Evolutionary conservation across 2,113 vertebrate genomes (phyloP).

Genomic region (Lagenorhynchus albirostris): DNA sequence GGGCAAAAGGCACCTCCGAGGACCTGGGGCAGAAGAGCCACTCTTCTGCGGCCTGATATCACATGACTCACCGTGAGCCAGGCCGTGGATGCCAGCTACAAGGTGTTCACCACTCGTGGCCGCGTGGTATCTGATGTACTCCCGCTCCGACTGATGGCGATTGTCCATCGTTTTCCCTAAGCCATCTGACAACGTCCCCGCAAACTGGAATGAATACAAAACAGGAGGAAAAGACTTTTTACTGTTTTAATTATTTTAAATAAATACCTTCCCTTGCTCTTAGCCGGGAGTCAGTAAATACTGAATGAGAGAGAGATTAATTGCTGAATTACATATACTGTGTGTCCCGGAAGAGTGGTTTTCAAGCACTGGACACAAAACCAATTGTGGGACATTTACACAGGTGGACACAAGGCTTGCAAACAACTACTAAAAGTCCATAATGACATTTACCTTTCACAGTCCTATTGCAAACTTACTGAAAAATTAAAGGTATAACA

Average conservation of each 20-base stretch:
- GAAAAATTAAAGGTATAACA: background rate
- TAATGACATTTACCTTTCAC: background rate
- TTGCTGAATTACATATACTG: background rate
- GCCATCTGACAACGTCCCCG: conserved; percentile 95
- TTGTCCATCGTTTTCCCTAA: conserved; percentile 98
- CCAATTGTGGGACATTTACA: background rate
- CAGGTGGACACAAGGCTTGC: background rate
- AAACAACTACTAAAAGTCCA: background rate
- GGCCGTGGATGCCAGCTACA: conserved; percentile 96
- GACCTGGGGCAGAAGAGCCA: background rate
- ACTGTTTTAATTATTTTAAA: conserved; percentile 9
- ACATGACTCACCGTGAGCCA: conserved; percentile 91
- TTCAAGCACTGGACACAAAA: background rate
- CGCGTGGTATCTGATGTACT: conserved; percentile 97
- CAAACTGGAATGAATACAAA: conserved; percentile 85
- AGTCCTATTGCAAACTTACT: background rate
- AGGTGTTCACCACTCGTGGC: conserved; percentile 97
- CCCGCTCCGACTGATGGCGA: conserved; percentile 94
- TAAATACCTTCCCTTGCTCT: background rate
- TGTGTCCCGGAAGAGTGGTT: background rate
- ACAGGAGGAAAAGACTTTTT: background rate
- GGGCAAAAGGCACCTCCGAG: background rate
- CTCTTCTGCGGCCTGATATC: background rate
- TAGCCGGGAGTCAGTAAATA: background rate
- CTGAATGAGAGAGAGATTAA: background rate